Percentiles rank a stretch among this genome's conserved stretches.
Evolutionary conservation across 2,797 vertebrate genomes (phyloP).

Genomic region (Phataginus tetradactyla): DNA sequence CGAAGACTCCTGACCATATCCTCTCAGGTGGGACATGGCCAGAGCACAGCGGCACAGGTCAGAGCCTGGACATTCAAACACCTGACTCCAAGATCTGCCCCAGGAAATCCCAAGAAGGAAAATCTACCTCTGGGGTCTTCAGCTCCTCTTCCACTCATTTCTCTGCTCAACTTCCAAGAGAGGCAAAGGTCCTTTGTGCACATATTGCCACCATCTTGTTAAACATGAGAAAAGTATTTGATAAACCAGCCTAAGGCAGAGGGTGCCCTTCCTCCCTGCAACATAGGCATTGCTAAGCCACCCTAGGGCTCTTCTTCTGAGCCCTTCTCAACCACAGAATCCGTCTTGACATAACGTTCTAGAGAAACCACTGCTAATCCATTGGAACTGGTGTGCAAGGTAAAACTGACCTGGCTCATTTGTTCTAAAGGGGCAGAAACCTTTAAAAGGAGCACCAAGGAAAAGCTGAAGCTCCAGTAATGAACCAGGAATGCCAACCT

Average conservation of each 20-base stretch:
- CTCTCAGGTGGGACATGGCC: background rate
- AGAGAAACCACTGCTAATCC: background rate
- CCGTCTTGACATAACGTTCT: background rate
- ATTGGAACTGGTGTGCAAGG: background rate
- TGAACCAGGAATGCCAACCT: background rate
- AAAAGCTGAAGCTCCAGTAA: background rate
- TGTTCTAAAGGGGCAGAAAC: background rate
- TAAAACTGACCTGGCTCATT: background rate
- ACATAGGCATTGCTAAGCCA: background rate
- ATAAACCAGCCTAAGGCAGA: background rate
- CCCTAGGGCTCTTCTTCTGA: background rate
- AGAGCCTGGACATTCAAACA: background rate
- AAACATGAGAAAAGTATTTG: background rate
- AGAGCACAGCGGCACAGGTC: background rate
- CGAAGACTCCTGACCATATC: background rate
- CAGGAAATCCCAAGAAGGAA: background rate
- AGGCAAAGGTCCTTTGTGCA: background rate
- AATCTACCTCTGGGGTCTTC: background rate
- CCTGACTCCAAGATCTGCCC: background rate
- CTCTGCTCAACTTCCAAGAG: background rate
- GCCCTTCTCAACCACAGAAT: background rate
- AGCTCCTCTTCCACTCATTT: background rate
- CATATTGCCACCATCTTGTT: background rate
- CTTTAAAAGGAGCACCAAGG: background rate
- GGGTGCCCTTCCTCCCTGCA: background rate